Evolutionary conservation across 2,888 invertebrate genomes (phyloP), one percentile per base, ranked within the genome.

Genomic region (Drosophila buzzatii): DNA sequence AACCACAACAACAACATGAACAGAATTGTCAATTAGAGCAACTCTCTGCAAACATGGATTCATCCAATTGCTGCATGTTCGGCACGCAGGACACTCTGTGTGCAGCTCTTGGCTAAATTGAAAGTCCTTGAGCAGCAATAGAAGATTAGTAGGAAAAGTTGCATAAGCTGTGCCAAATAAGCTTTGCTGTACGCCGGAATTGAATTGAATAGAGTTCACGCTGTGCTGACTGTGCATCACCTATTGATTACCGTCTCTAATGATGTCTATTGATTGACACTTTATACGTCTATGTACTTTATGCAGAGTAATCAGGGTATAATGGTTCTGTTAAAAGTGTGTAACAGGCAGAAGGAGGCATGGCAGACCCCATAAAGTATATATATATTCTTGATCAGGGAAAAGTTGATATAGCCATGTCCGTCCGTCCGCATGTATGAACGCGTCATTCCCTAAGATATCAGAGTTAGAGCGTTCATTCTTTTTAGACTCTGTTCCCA

Each of bases 161-260:
- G 39, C 6, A 64, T 66, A 6, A 79, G 67, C 20, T 79, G 82
- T 53, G 59, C 51, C 6, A 10, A 58, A 7, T 39, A 49, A 0
- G 0, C 2, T 6, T 70, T n/a, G 16, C 5, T 51, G 16, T 10
- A 58, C 12, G 23, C 18, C 5, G 23, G 23, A 31, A 47, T 12
- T 7, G 37, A n/a, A 33, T 33, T 33, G 33, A 16, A 37, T 18
- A 18, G 23, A 41, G 12, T 9, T 18, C 6, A 12, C 14, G 16
- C n/a, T 23, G 37, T 6, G 33, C 1, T 9, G 9, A 23, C n/a
- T n/a, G 35, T 10, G 31, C 23, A 23, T 23, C 31, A 51, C 12
- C 10, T 14, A 35, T 20, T 35, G 52, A 51, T 51, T 33, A 33
- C 51, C 33, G 18, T 7, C n/a, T 1, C 18, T 12, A 51, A 18